Percentiles rank a stretch among this genome's conserved stretches.
Conservation (phyloP, 1,140 invertebrate species). For the Drosophila mojavensis region DNA sequence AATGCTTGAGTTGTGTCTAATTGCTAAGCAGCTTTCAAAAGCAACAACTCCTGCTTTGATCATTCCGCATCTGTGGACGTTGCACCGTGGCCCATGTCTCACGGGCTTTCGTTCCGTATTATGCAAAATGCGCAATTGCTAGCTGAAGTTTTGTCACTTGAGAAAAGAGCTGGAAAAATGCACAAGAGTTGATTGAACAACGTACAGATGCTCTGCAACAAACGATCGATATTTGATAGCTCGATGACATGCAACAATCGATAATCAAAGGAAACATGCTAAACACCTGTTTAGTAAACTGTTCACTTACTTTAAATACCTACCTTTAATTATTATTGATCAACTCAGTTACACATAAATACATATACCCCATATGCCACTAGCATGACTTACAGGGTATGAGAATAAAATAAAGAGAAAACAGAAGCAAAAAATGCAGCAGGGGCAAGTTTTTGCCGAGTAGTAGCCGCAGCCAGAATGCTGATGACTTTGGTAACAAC, state of each 20-base stretch:
- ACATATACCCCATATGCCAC: not conserved
- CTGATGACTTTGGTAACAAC: conserved; percentile 80
- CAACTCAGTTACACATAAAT: not conserved
- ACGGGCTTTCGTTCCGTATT: conserved; percentile 14
- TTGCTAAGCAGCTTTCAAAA: conserved; percentile 38
- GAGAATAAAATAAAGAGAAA: conserved; percentile 1
- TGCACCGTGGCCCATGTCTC: conserved; percentile 11
- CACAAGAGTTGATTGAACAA: not conserved
- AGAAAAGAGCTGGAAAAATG: conserved; percentile 9
- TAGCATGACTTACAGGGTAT: not conserved
- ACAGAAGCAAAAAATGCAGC: conserved; percentile 46
- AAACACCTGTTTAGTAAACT: too few relatives aligned
- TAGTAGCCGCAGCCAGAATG: conserved; percentile 57
- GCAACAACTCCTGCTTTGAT: conserved; percentile 9
- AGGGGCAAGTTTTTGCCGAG: conserved; percentile 57
- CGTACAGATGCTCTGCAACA: not conserved
- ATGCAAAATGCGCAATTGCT: conserved; percentile 45
- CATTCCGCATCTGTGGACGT: not conserved
- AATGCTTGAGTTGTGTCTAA: conserved; percentile 51
- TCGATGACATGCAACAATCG: too few relatives aligned
- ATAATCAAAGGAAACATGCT: too few relatives aligned
- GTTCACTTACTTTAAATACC: not conserved
- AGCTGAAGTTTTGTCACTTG: conserved; percentile 42
- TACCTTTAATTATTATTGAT: not conserved
- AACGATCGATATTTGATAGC: too few relatives aligned